phyloP scores from a whole-genome alignment of 2,888 invertebrate genomes.

The Horisme vitalbata region DNA sequence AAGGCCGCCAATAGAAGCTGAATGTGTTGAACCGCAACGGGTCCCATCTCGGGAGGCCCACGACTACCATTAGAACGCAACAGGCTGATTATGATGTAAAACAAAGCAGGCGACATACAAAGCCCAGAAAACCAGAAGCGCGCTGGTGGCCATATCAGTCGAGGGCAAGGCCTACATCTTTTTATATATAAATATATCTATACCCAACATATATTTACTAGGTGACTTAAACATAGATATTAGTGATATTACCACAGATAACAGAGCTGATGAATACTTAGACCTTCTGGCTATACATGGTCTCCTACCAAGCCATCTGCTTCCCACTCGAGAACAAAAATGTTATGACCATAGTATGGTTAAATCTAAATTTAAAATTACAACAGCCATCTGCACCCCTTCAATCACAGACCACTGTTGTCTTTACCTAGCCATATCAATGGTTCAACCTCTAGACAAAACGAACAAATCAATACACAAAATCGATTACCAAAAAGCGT shows the following conservation, averaged over 20 bases:
- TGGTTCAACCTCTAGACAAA: not conserved
- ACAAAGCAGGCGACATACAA: no score
- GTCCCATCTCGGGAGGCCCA: no score
- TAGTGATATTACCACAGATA: not conserved
- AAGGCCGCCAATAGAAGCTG: no score
- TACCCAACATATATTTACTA: not conserved
- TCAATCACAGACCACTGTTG: slow-evolving; percentile 2
- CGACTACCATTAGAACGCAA: no score
- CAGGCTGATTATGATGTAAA: no score
- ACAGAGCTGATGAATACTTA: slow-evolving; percentile 1
- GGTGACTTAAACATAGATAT: slow-evolving; percentile 1
- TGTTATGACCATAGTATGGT: not conserved
- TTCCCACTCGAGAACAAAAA: not conserved
- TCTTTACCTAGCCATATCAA: not conserved
- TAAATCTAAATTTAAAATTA: not conserved
- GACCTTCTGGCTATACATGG: slow-evolving; percentile 3
- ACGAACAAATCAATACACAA: not conserved
- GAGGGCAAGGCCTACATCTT: no score
- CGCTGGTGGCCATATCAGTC: no score
- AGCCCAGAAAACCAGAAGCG: no score
- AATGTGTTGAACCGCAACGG: no score
- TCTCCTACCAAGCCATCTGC: not conserved
- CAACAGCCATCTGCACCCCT: slow-evolving; percentile 2
- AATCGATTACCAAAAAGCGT: not conserved
- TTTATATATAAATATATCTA: no score